Conservation (phyloP, 2,797 vertebrate genomes). For the Molossus molossus region DNA sequence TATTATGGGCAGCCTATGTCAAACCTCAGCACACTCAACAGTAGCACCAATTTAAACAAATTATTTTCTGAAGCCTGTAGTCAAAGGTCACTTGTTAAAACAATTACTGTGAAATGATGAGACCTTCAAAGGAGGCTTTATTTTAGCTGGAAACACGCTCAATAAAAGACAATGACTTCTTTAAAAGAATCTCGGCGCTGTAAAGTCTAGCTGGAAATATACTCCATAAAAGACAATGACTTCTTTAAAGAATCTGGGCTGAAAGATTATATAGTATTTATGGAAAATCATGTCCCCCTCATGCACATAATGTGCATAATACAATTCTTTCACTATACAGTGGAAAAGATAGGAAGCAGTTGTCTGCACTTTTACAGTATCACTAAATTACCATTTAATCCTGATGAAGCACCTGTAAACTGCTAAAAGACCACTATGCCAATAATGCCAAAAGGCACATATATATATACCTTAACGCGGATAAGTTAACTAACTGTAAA, state of each 20-base stretch:
- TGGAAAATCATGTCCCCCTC: constrained; percentile 29
- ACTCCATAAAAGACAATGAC: not conserved
- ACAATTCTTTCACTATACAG: constrained; percentile 26
- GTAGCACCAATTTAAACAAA: constrained; percentile 1
- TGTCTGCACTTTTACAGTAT: constrained; percentile 20
- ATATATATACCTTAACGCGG: not conserved
- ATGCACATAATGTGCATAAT: not conserved
- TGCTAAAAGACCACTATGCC: not conserved
- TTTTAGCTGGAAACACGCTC: constrained; percentile 19
- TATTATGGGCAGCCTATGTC: not conserved
- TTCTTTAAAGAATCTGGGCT: constrained; percentile 50
- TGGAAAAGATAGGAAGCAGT: constrained; percentile 29
- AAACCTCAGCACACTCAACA: constrained; percentile 46
- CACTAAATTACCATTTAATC: not conserved
- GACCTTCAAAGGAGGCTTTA: constrained; percentile 49
- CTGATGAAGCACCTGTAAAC: constrained; percentile 34
- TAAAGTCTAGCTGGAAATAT: constrained; percentile 36
- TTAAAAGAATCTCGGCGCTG: constrained; percentile 40
- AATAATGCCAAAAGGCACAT: constrained; percentile 24
- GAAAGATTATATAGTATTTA: constrained; percentile 17
- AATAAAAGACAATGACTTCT: constrained; percentile 67
- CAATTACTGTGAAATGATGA: constrained; percentile 64
- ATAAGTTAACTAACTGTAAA: constrained; percentile 39
- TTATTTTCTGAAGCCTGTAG: constrained; percentile 54
- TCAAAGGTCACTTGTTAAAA: constrained; percentile 65